Conservation (phyloP, 2,888 invertebrate genomes). For the Amphipyra berbera region DNA sequence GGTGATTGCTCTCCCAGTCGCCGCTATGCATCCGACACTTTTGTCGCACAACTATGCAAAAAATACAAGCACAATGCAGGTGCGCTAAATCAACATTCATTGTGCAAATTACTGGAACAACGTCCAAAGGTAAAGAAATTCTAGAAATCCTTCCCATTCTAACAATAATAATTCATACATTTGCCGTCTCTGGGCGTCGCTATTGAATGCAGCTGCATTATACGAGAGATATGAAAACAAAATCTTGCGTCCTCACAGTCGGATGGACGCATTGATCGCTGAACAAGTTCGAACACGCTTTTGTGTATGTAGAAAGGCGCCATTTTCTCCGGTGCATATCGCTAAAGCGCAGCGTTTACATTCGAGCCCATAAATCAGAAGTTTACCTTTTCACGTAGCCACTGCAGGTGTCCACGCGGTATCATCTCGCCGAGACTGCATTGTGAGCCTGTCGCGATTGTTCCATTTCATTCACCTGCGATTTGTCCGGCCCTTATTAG, state of each 20-base stretch:
- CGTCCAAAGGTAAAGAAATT: conserved; percentile 56
- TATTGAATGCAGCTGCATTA: conserved; percentile 63
- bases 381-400: conserved; percentile 65
- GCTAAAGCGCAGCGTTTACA: conserved; percentile 66
- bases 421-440: conserved; percentile 68
- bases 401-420: conserved; percentile 79
- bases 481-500: conserved; percentile 78
- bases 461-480: conserved; percentile 78
- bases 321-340: conserved; percentile 81
- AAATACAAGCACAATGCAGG: conserved; percentile 52
- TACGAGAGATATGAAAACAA: conserved; percentile 68
- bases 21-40: conserved; percentile 49
- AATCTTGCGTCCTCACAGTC: conserved; percentile 71
- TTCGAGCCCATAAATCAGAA: conserved; percentile 80
- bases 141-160: conserved; percentile 66
- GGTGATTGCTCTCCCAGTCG: conserved; percentile 59
- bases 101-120: conserved; percentile 68
- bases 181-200: conserved; percentile 44
- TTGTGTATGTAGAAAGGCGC: conserved; percentile 75
- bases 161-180: conserved; percentile 62
- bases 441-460: conserved; percentile 68
- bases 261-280: conserved; percentile 70
- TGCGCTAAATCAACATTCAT: conserved; percentile 65
- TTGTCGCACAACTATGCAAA: conserved; percentile 56
- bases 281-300: conserved; percentile 69